Percentiles rank a stretch among this genome's conserved stretches.
Evolutionary conservation across 2,113 vertebrate species (phyloP).

Genomic region (Bothrops jararaca): DNA sequence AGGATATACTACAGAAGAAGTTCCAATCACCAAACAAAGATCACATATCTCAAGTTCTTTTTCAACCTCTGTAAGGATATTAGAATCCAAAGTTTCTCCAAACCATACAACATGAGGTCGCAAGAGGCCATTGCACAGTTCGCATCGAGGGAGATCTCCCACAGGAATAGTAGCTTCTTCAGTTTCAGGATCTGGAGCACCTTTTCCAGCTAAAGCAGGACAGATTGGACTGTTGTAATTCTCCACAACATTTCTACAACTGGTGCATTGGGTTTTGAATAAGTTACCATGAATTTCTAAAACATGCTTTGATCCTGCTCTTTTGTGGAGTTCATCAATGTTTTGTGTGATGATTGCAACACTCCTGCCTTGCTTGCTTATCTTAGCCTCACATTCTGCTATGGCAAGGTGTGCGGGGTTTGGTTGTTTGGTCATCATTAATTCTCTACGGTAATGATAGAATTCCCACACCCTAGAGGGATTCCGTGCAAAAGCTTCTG

Average conservation of each 20-base stretch:
- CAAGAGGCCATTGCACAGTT: too few species aligned
- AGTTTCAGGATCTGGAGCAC: slow-evolving; percentile 79
- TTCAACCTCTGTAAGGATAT: too few species aligned
- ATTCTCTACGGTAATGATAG: slow-evolving; percentile 89
- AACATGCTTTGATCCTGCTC: too few species aligned
- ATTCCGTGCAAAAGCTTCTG: slow-evolving; percentile 84
- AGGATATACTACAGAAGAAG: too few species aligned
- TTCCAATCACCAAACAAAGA: too few species aligned
- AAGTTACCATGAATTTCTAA: slow-evolving; percentile 92
- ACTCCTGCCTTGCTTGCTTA: slow-evolving; percentile 81
- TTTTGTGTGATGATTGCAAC: slow-evolving; percentile 92
- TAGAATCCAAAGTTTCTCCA: too few species aligned
- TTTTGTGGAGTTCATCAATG: slow-evolving; percentile 88
- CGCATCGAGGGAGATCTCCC: slow-evolving; percentile 86
- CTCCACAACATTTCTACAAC: slow-evolving; percentile 79
- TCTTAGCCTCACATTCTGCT: slow-evolving; percentile 83
- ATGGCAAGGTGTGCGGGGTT: slow-evolving; percentile 85
- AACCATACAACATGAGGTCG: too few species aligned
- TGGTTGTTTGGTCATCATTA: slow-evolving; percentile 78
- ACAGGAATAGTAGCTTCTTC: slow-evolving; percentile 83
- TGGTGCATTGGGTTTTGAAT: slow-evolving; percentile 91
- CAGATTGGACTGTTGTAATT: slow-evolving; percentile 90
- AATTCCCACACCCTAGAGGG: slow-evolving; percentile 96
- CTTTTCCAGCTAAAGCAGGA: slow-evolving; percentile 82
- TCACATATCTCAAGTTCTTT: too few species aligned